Conservation (phyloP, 2,888 invertebrate genomes). For the Gandaritis pyraliata region DNA sequence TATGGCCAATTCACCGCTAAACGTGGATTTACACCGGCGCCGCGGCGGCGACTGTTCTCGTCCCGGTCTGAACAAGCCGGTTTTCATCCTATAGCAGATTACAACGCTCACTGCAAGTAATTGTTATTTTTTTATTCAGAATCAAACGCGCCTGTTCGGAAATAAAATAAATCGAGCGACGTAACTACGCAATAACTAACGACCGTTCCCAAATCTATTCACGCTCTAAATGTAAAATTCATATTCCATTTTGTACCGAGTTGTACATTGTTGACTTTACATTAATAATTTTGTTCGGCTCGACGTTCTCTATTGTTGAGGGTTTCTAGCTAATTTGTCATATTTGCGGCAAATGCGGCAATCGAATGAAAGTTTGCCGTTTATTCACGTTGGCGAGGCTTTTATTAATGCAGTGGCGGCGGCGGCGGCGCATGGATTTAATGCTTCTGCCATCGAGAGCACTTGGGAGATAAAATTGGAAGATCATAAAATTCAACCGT, state of each 20-base stretch:
- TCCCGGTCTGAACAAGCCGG: background rate
- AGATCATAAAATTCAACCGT: slow-evolving; percentile 65
- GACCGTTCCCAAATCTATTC: slow-evolving; percentile 40
- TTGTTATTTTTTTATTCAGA: slow-evolving; percentile 30
- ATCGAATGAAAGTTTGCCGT: slow-evolving; percentile 30
- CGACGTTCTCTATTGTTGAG: slow-evolving; percentile 39
- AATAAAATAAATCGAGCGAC: slow-evolving; percentile 39
- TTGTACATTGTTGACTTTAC: slow-evolving; percentile 45
- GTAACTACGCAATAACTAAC: slow-evolving; percentile 44
- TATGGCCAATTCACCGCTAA: slow-evolving; percentile 52
- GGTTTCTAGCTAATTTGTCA: slow-evolving; percentile 35
- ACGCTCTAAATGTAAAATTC: slow-evolving; percentile 42
- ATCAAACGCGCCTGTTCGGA: slow-evolving; percentile 28
- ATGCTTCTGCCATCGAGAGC: slow-evolving; percentile 35
- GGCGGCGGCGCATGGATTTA: slow-evolving; percentile 27
- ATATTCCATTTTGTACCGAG: slow-evolving; percentile 42
- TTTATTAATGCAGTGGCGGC: slow-evolving; percentile 3
- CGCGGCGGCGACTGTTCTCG: slow-evolving; percentile 10
- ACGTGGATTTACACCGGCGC: slow-evolving; percentile 42
- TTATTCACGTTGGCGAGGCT: slow-evolving; percentile 11
- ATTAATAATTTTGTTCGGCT: slow-evolving; percentile 39
- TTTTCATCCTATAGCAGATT: slow-evolving; percentile 9
- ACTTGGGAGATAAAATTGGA: slow-evolving; percentile 62
- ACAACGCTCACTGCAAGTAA: slow-evolving; percentile 21
- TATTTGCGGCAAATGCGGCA: slow-evolving; percentile 30